A percentile compares a stretch with the other conserved stretches of the same genome.
phyloP scores from a whole-genome alignment of 1,140 invertebrate genomes.

The Ceratina calcarata region DNA sequence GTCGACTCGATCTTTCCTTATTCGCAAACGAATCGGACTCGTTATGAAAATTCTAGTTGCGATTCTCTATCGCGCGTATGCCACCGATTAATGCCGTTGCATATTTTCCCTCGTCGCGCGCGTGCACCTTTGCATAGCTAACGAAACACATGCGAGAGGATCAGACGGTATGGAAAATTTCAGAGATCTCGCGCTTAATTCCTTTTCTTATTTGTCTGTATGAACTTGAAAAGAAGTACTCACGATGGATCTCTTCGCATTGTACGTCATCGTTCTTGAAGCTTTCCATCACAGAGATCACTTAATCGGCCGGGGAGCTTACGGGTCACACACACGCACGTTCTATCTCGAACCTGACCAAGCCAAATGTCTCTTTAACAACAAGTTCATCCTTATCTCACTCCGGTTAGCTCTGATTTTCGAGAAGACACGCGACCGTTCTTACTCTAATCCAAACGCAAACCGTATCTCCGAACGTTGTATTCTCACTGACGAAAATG shows the following conservation, averaged over 20 bases:
- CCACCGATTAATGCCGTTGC: too few relatives aligned
- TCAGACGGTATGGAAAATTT: too few relatives aligned
- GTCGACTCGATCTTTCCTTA: neutral
- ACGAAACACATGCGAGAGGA: neutral
- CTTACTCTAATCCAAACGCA: too few relatives aligned
- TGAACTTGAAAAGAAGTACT: slow-evolving; percentile 28
- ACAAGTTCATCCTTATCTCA: too few relatives aligned
- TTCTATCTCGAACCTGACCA: slow-evolving; percentile 1
- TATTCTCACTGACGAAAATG: too few relatives aligned
- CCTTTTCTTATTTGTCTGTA: too few relatives aligned
- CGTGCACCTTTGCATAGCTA: neutral
- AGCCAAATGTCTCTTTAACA: too few relatives aligned
- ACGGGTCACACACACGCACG: neutral
- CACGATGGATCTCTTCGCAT: slow-evolving; percentile 66
- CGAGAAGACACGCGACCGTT: too few relatives aligned
- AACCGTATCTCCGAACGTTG: too few relatives aligned
- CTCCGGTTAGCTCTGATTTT: too few relatives aligned
- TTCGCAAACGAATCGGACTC: neutral
- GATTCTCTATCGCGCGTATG: neutral
- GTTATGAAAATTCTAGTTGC: neutral
- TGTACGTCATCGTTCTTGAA: slow-evolving; percentile 54
- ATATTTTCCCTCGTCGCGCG: neutral
- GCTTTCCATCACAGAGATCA: slow-evolving; percentile 41
- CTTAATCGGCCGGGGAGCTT: neutral
- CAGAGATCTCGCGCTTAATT: too few relatives aligned